Base-by-base conservation (phyloP, 2,888 invertebrate genomes). In the Leistus spinibarbis region DNA sequence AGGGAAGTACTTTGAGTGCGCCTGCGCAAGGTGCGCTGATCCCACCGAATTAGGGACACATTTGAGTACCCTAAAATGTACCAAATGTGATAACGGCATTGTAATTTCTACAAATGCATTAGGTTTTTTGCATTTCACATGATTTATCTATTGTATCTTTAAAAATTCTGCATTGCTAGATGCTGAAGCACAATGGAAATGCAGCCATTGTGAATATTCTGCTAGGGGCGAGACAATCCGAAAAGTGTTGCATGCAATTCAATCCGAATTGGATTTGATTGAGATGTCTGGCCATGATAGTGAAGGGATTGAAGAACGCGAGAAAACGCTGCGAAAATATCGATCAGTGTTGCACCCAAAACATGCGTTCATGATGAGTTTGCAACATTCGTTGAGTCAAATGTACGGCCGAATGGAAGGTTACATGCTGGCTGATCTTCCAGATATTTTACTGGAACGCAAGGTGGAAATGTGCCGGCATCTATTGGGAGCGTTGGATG, bases 1-100 rank as follows among this genome's bases (percentile, higher is more conserved):
- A 81, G 92, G 94, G 24, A 95, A 95, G 87, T 93, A 92, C 85
- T 96, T 96, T 84, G 88, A 88, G 17, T 96, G 95, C 83, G 88
- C 88, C 27, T 96, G 95, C 80, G 81, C 86, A 1, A 88, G 95
- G 69, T 96, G 95, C 82, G 86, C 88, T 0, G 95, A 95, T 84
- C 93, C 94, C 9, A 92, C 91, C 0, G 96, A 96, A 82, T 84
- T 95, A 63, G 93, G 91, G 7, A 94, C 95, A 0, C 90, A 94
- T 81, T 88, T 94, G 82, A 93, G 95, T 78, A 91, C 94, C 0
- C 84, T 95, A 1, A 94, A 93, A 82, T 96, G 95, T 81, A 91
- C 88, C 79, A 92, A 92, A 83, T 94, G 94, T 81, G 91, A 92
- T 77, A 90, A 91, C 78, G 93, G 94, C 0, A 85, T 92, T 66